Evolutionary conservation across 1,140 invertebrate species (phyloP).

Genomic region (Artemia franciscana): DNA sequence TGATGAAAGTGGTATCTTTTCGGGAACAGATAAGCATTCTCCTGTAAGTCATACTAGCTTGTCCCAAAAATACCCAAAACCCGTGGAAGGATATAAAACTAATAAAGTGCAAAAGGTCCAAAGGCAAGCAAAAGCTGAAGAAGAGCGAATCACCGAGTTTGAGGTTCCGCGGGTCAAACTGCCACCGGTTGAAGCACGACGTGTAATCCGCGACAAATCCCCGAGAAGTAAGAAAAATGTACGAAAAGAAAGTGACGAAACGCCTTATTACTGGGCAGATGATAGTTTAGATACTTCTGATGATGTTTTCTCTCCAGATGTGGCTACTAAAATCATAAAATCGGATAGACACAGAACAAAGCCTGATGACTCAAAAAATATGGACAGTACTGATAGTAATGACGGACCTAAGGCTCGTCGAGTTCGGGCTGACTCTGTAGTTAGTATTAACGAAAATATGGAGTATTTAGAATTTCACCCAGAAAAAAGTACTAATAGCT

Average conservation of each 20-base stretch:
- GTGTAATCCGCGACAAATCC: not conserved
- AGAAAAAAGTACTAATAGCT: conserved; percentile 14
- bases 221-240: not conserved
- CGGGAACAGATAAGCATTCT: not conserved
- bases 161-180: not conserved
- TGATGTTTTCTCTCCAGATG: not conserved
- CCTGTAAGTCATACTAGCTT: not conserved
- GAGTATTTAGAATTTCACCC: conserved; percentile 20
- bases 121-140: not conserved
- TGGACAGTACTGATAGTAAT: not conserved
- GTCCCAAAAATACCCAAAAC: not conserved
- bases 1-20: not conserved
- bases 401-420: not conserved
- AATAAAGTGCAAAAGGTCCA: not conserved
- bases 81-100: not conserved
- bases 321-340: too few relatives aligned
- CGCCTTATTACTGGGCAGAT: not conserved
- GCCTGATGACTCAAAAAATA: not conserved
- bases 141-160: not conserved
- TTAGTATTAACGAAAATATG: conserved; percentile 22
- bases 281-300: not conserved
- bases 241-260: not conserved
- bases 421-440: conserved; percentile 13
- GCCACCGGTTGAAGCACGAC: not conserved
- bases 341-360: too few relatives aligned